Base-by-base conservation (phyloP, 2,797 vertebrate genomes). In the Molothrus aeneus region DNA sequence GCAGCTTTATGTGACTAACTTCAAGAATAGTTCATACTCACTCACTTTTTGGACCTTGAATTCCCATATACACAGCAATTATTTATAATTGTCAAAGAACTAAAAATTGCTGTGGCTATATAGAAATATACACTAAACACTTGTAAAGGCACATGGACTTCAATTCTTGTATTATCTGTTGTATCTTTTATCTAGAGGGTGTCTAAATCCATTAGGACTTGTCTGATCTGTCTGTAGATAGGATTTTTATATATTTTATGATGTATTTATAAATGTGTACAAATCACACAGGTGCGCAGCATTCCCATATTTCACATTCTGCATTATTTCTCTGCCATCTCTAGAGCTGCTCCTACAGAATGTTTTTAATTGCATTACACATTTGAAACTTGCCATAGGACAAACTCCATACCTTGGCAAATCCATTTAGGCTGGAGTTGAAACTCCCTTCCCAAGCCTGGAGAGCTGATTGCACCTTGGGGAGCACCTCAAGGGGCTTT, bases 391-490 rank as follows among this genome's bases (percentile, higher is more conserved):
- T 95, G 92, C 93, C 70, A 7, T 6, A 42, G 91, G 91, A 97
- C 91, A 92, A 96, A 96, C 88, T 68, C 94, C 94, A 95, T 96
- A 65, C 94, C 92, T 97, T 97, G 93, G 93, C 96, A 97, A 97
- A 97, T 91, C 91, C 94, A 89, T 91, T 95, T 92, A 96, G 83
- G 43, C 86, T 66, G 22, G 91, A 93, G 86, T 95, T 96, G 92
- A 97, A 96, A 93, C 91, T 36, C 89, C 89, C 95, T 95, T 70
- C 63, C 36, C 92, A 87, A 70, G 61, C 45, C 71, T 90, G 65
- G 83, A 78, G 93, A 91, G 20, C 80, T 31, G 87, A 96, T 95
- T 93, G 92, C 85, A 40, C 95, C 95, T 92, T 26, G 57, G 97
- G 95, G 95, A 93, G 89, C 59, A 60, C 86, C 97, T 90, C 92